A percentile compares a stretch with the other conserved stretches of the same genome.
These are phyloP conservation scores for Muscina levida DNA, from an alignment of 2,888 invertebrate species.

Conservation along the genomic window DNA sequence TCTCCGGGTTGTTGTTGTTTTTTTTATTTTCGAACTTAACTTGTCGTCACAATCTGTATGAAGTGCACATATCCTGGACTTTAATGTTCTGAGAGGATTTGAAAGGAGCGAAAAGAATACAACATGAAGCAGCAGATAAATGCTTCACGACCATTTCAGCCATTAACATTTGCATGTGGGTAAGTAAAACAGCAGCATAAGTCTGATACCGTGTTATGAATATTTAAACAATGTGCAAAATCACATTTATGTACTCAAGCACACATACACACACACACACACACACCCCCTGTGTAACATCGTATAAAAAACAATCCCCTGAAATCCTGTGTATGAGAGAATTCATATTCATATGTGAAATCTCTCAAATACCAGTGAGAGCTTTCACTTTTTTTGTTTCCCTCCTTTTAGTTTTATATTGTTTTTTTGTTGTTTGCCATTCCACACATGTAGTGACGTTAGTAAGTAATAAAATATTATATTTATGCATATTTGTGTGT, in stretches of 20 bases:
- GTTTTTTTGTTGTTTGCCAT: too few relatives aligned
- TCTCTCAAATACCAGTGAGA: slow-evolving; percentile 54
- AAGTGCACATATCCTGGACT: slow-evolving; percentile 1
- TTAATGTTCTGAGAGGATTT: slow-evolving; percentile 24
- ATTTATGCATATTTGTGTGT: slow-evolving; percentile 22
- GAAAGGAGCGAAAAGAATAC: slow-evolving; percentile 20
- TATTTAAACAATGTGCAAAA: slow-evolving; percentile 51
- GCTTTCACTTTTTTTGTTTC: slow-evolving; percentile 61
- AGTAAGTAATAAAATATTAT: slow-evolving; percentile 56
- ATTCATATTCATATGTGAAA: slow-evolving; percentile 38
- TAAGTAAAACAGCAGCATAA: slow-evolving; percentile 44
- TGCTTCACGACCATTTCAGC: slow-evolving; percentile 54
- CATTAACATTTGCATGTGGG: slow-evolving; percentile 47
- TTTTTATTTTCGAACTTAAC: neutral
- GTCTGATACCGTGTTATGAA: slow-evolving; percentile 59
- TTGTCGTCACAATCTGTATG: neutral
- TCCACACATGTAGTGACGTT: neutral
- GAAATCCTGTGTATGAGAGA: too few relatives aligned
- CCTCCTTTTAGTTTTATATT: slow-evolving; percentile 45
- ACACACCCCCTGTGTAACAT: slow-evolving; percentile 35
- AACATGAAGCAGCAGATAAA: slow-evolving; percentile 28
- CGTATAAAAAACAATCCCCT: too few relatives aligned
- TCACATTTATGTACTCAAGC: slow-evolving; percentile 37
- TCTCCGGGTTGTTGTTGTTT: too few relatives aligned
- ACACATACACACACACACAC: slow-evolving; percentile 51